Evolutionary conservation across 2,797 vertebrate genomes (phyloP).

Genomic region (Aotus griseimembra): DNA sequence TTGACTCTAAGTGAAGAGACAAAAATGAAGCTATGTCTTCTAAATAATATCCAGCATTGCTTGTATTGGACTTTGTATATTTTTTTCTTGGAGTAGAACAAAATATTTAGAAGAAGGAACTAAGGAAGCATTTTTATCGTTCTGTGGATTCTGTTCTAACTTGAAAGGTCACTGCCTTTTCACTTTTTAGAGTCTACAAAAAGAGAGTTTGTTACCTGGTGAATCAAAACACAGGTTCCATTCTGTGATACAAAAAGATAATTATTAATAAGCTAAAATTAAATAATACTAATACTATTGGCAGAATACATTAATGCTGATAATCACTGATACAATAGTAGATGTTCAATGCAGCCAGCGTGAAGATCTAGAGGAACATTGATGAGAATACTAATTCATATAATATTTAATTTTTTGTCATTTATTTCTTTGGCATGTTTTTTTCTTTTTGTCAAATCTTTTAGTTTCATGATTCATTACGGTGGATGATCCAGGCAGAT

Average conservation of each 20-base stretch:
- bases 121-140: slow-evolving; percentile 22
- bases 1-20: not conserved
- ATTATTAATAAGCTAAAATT: not conserved
- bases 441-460: not conserved
- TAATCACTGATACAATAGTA: not conserved
- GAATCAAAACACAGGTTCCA: not conserved
- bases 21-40: not conserved
- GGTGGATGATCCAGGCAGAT: not conserved
- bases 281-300: not conserved
- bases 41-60: not conserved
- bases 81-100: not conserved
- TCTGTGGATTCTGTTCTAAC: not conserved
- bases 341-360: not conserved
- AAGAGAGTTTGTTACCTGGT: not conserved
- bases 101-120: not conserved
- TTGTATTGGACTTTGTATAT: not conserved
- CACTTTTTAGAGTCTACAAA: not conserved
- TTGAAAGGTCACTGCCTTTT: not conserved
- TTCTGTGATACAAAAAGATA: not conserved
- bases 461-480: not conserved
- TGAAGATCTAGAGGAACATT: not conserved
- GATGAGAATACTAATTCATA: not conserved
- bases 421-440: not conserved
- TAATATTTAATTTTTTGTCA: not conserved
- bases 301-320: not conserved